Percentiles rank a stretch among this genome's conserved stretches.
These are phyloP conservation scores for Bubo bubo DNA, from an alignment of 2,113 vertebrate genomes.

Conservation along the genomic window DNA sequence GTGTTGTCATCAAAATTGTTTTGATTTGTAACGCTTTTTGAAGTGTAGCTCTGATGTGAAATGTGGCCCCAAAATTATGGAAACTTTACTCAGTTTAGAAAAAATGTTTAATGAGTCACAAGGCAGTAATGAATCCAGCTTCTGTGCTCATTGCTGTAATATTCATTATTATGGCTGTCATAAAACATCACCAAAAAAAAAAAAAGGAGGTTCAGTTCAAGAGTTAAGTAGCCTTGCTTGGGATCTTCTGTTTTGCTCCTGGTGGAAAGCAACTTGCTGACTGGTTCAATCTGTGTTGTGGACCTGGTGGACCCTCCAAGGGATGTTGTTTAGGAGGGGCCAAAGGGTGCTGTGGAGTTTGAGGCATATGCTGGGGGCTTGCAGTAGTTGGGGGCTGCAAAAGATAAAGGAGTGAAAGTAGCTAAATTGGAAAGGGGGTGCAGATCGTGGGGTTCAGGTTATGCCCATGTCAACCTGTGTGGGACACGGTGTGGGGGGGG, in stretches of 20 bases:
- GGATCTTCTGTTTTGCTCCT: background rate
- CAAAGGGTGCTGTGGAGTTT: background rate
- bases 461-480: background rate
- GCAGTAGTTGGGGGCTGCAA: background rate
- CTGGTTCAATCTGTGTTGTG: background rate
- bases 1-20: background rate
- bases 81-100: constrained; percentile 24
- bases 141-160: background rate
- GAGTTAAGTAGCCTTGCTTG: background rate
- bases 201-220: background rate
- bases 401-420: background rate
- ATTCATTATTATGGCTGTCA: background rate
- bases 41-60: background rate
- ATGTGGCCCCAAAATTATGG: background rate
- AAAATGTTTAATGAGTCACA: constrained; percentile 37
- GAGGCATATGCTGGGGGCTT: background rate
- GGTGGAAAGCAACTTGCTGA: background rate
- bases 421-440: background rate
- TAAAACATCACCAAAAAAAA: background rate
- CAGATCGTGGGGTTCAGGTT: background rate
- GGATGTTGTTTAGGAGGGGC: rapidly evolving
- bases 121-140: constrained; percentile 8
- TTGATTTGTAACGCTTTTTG: constrained; percentile 41
- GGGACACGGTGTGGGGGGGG: background rate
- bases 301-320: background rate